Evolutionary conservation across 1,140 invertebrate species (phyloP).

Genomic region (Bombyx mandarina): DNA sequence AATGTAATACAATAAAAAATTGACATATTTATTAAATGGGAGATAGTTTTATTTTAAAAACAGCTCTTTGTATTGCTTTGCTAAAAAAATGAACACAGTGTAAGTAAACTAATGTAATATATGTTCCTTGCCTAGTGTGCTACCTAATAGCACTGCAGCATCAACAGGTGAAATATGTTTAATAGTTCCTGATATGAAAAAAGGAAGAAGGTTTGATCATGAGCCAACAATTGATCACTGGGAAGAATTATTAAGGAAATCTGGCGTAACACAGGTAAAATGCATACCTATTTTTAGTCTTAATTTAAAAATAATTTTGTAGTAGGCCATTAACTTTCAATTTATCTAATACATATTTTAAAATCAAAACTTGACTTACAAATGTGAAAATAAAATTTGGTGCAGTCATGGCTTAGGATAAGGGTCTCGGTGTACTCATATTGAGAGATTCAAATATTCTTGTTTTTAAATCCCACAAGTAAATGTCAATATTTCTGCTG

Average conservation of each 20-base stretch:
- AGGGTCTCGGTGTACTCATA: no score
- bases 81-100: no score
- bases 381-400: no score
- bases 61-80: no score
- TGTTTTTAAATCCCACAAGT: no score
- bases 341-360: background rate
- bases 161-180: slow-evolving; percentile 70
- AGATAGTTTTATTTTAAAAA: no score
- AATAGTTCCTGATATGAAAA: slow-evolving; percentile 69
- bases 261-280: slow-evolving; percentile 66
- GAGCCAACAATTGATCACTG: slow-evolving; percentile 75
- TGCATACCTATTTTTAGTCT: background rate
- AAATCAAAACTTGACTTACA: background rate
- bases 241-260: slow-evolving; percentile 67
- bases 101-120: no score
- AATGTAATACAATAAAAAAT: no score
- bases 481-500: no score
- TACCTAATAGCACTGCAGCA: slow-evolving; percentile 49
- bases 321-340: background rate
- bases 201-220: slow-evolving; percentile 70
- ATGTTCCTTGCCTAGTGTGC: slow-evolving; percentile 21
- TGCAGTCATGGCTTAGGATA: no score
- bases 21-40: no score
- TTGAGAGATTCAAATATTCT: no score
- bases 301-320: background rate